A percentile compares a stretch with the other conserved stretches of the same genome.
These are phyloP conservation scores for Argynnis bischoffii DNA, from an alignment of 2,888 invertebrate genomes.

Conservation along the genomic window DNA sequence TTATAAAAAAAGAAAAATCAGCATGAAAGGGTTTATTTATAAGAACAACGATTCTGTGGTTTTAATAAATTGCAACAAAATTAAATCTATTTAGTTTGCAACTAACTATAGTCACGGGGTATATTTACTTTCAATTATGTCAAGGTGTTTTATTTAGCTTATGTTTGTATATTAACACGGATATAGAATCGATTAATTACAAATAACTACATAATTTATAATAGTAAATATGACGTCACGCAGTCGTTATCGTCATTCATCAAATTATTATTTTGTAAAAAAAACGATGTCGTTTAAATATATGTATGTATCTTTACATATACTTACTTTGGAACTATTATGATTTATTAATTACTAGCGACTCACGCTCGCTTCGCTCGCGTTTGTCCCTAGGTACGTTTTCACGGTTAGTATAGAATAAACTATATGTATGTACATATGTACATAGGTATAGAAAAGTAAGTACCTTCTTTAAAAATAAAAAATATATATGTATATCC, in stretches of 20 bases:
- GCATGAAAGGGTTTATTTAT: constrained; percentile 43
- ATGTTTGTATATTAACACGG: constrained; percentile 5
- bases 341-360: too few species aligned
- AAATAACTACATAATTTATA: constrained; percentile 2
- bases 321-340: too few species aligned
- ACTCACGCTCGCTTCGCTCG: too few species aligned
- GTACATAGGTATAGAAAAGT: too few species aligned
- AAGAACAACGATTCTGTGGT: constrained; percentile 55
- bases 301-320: too few species aligned
- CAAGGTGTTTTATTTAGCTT: constrained; percentile 40
- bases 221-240: not conserved
- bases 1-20: constrained; percentile 3
- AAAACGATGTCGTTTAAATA: not conserved
- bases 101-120: constrained; percentile 23
- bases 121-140: constrained; percentile 38
- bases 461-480: too few species aligned
- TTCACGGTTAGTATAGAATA: too few species aligned
- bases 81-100: constrained; percentile 34
- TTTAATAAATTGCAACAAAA: constrained; percentile 51
- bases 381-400: too few species aligned
- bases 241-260: not conserved
- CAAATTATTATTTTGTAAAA: not conserved
- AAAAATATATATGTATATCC: too few species aligned
- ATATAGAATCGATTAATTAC: not conserved
- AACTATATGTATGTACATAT: too few species aligned